Evolutionary conservation across 2,797 vertebrate species (phyloP).

Genomic region (Phataginus tricuspis): DNA sequence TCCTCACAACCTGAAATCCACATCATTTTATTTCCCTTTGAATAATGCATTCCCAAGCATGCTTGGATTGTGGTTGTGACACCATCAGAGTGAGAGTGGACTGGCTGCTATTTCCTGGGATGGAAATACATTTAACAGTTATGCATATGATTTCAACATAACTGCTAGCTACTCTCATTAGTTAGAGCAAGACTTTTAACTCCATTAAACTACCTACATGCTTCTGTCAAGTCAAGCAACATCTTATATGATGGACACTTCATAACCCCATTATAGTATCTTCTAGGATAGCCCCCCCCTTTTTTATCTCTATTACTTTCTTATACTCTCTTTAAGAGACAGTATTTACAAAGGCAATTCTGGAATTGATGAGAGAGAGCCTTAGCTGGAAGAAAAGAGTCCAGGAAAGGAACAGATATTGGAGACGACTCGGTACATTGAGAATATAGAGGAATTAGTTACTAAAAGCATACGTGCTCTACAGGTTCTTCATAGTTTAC

Average conservation of each 20-base stretch:
- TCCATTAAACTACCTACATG: background rate
- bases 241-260: background rate
- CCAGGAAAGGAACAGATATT: background rate
- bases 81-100: background rate
- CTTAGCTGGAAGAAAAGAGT: background rate
- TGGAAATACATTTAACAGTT: background rate
- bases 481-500: background rate
- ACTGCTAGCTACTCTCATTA: background rate
- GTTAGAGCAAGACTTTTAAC: no score
- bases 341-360: background rate
- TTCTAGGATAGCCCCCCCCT: background rate
- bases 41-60: background rate
- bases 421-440: background rate
- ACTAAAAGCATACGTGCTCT: background rate
- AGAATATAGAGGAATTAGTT: background rate
- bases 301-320: background rate
- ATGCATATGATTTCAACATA: background rate
- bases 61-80: background rate
- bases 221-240: background rate
- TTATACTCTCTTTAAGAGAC: background rate
- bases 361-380: background rate
- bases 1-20: background rate
- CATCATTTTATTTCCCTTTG: background rate
- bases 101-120: background rate
- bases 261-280: background rate